phyloP scores from a whole-genome alignment of 2,113 vertebrate genomes.

The Ctenodactylus gundi region DNA sequence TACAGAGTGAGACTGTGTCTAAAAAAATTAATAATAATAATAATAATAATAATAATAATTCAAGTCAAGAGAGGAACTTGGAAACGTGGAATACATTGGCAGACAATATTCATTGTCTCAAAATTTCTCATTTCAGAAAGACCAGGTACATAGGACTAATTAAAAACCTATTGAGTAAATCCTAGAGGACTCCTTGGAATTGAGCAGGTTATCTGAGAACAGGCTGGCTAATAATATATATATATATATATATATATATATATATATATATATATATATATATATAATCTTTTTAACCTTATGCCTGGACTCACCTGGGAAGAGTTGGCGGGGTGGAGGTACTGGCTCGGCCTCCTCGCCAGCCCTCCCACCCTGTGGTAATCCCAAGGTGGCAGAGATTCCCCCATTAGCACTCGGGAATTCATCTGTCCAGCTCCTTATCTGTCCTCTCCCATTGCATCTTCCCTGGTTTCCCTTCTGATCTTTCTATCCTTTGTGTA shows the following conservation, averaged over 20 bases:
- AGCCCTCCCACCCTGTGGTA: rapidly evolving
- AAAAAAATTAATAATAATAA: too few species aligned
- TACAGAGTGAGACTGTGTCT: too few species aligned
- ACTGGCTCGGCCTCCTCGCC: background rate
- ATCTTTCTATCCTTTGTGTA: background rate
- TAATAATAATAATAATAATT: too few species aligned
- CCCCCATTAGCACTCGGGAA: constrained; percentile 39
- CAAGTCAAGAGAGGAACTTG: background rate
- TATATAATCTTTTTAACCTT: background rate
- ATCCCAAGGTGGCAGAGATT: constrained; percentile 34
- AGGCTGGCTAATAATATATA: background rate
- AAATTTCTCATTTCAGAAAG: background rate
- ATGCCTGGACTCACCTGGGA: rapidly evolving
- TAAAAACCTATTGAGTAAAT: background rate
- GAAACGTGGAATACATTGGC: background rate
- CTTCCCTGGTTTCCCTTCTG: constrained; percentile 33
- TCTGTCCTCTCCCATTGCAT: constrained; percentile 31
- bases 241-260: background rate
- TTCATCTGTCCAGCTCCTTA: constrained; percentile 46
- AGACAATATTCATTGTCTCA: background rate
- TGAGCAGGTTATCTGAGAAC: background rate
- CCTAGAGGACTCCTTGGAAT: background rate
- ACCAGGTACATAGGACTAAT: background rate
- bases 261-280: rapidly evolving
- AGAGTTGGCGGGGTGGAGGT: rapidly evolving